These are phyloP conservation scores for Mimumesa dahlbomi DNA, from an alignment of 2,888 invertebrate genomes.

Conservation along the genomic window DNA sequence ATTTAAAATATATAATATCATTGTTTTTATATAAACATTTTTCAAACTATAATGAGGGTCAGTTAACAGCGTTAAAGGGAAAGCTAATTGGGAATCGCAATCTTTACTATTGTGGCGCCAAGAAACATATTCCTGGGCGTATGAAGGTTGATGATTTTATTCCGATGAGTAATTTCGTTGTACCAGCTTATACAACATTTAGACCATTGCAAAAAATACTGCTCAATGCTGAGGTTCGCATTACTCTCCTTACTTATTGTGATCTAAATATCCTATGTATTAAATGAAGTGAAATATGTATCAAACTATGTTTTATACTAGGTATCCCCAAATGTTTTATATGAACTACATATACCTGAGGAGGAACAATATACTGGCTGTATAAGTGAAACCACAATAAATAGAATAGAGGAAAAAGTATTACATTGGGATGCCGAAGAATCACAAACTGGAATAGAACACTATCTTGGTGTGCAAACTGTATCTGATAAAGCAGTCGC, in stretches of 20 bases:
- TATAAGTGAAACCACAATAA: conserved; percentile 73
- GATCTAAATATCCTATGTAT: too few relatives aligned
- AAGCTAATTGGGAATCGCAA: conserved; percentile 91
- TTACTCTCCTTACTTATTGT: too few relatives aligned
- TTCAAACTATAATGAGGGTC: conserved; percentile 88
- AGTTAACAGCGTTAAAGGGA: conserved; percentile 87
- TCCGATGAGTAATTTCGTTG: conserved; percentile 88
- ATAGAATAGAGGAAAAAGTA: conserved; percentile 71
- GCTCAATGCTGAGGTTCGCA: conserved; percentile 53
- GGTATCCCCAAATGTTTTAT: conserved; percentile 81
- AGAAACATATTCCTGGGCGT: conserved; percentile 79
- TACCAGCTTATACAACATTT: conserved; percentile 88
- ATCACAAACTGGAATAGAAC: conserved; percentile 80
- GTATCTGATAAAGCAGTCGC: conserved; percentile 87
- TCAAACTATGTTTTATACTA: conserved; percentile 56
- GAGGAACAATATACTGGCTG: conserved; percentile 80
- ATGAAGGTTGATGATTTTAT: conserved; percentile 85
- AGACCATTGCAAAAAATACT: conserved; percentile 80
- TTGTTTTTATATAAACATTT: conserved; percentile 87
- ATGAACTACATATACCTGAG: conserved; percentile 79
- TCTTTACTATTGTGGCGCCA: conserved; percentile 87
- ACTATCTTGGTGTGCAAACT: conserved; percentile 80
- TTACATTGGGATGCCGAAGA: conserved; percentile 73
- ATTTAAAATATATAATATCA: conserved; percentile 90
- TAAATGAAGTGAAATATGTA: conserved; percentile 17